A percentile compares a stretch with the other conserved stretches of the same genome.
Conservation (phyloP, 2,113 vertebrate genomes). For the Nothocercus julius region DNA sequence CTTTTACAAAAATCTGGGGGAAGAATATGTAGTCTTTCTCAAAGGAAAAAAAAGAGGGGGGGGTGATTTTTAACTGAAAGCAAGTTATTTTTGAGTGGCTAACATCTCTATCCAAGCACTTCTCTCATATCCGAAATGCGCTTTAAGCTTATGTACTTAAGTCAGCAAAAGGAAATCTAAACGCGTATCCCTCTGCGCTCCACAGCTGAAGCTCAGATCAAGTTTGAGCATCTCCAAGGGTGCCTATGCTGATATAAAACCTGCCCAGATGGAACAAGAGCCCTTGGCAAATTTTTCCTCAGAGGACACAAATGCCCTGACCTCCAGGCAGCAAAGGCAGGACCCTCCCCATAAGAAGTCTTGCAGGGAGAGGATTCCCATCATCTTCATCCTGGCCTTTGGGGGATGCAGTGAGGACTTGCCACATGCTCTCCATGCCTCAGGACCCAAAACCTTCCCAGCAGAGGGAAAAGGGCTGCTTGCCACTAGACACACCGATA, state of each 20-base stretch:
- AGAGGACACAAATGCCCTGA: neutral
- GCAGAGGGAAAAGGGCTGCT: neutral
- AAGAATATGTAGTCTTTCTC: neutral
- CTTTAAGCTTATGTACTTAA: neutral
- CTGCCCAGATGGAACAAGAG: neutral
- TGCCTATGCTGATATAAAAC: rapidly evolving
- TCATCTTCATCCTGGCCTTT: neutral
- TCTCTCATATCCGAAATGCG: neutral
- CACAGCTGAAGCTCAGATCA: neutral
- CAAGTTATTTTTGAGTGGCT: too few relatives aligned
- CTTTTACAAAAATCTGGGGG: neutral
- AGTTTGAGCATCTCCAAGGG: neutral
- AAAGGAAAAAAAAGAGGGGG: neutral
- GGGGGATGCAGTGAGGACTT: neutral
- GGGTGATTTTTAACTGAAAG: neutral
- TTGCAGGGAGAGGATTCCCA: neutral
- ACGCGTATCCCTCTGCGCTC: neutral
- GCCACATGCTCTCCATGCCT: rapidly evolving
- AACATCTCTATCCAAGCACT: neutral
- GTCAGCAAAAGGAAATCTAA: neutral
- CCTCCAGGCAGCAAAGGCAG: neutral
- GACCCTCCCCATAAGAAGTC: neutral
- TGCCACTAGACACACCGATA: neutral
- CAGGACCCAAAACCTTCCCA: neutral
- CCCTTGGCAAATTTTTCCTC: neutral